A percentile compares a stretch with the other conserved stretches of the same genome.
These are phyloP conservation scores for Cavia porcellus DNA, from an alignment of 2,113 vertebrate species.

Conservation along the genomic window DNA sequence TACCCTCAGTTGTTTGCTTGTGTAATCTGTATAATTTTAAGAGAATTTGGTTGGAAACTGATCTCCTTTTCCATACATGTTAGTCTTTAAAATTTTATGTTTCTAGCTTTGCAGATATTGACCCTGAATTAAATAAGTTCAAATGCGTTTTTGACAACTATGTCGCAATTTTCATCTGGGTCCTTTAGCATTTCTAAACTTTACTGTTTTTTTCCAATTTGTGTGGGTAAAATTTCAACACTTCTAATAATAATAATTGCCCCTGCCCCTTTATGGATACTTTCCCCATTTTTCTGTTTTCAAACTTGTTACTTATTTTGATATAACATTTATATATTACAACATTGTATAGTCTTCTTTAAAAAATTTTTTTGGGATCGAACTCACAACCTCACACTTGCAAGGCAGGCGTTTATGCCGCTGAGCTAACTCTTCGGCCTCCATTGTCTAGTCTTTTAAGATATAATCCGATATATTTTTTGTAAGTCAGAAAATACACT, in stretches of 20 bases:
- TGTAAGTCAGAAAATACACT: neutral
- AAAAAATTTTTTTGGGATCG: too few species aligned
- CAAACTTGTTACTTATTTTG: neutral
- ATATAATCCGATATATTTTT: neutral
- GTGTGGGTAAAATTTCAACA: neutral
- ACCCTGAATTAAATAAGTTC: neutral
- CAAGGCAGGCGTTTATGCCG: too few species aligned
- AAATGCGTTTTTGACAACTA: neutral
- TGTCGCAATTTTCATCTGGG: neutral
- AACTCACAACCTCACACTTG: too few species aligned
- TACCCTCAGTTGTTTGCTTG: neutral
- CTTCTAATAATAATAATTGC: neutral
- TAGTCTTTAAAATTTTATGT: neutral
- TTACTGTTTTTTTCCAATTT: neutral
- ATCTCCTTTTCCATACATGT: neutral
- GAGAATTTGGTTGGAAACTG: neutral
- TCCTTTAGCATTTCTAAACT: neutral
- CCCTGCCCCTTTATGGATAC: neutral
- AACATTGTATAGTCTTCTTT: neutral
- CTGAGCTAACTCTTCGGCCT: too few species aligned
- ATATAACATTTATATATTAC: neutral
- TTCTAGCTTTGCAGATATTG: neutral
- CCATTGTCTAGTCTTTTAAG: neutral
- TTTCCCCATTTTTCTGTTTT: neutral
- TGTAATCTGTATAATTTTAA: neutral